Conservation (phyloP, 2,797 vertebrate genomes). For the Poeciliopsis presidionis region DNA sequence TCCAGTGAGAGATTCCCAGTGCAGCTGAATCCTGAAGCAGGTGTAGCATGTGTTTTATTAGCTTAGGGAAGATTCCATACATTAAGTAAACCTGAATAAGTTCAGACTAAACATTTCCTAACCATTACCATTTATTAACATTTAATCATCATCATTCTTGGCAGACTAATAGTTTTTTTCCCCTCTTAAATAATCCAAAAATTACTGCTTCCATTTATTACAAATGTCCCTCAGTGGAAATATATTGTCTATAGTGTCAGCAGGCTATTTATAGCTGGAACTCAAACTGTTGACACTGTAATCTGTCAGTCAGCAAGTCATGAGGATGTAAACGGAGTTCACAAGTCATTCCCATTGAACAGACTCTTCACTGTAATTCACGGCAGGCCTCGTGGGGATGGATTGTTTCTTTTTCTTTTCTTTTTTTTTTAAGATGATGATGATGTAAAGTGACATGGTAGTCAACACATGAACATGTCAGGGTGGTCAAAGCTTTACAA, state of each 20-base stretch:
- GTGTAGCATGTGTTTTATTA: constrained; percentile 49
- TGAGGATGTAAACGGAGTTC: background rate
- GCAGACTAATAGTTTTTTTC: background rate
- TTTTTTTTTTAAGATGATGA: background rate
- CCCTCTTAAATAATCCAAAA: background rate
- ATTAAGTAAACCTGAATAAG: background rate
- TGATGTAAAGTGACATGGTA: background rate
- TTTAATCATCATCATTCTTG: too few species aligned
- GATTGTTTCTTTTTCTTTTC: too few species aligned
- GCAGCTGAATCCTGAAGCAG: constrained; percentile 64
- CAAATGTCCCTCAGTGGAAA: background rate
- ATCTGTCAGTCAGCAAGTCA: background rate
- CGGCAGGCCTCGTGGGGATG: background rate
- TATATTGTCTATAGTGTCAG: background rate
- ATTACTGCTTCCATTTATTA: background rate
- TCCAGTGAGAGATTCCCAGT: constrained; percentile 62
- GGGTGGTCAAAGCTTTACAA: background rate
- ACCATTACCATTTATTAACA: background rate
- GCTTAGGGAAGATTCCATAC: constrained; percentile 6
- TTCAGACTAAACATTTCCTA: constrained; percentile 7
- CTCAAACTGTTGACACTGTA: background rate
- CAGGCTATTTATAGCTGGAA: background rate
- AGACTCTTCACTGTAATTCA: background rate
- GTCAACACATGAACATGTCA: background rate
- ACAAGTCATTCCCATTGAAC: background rate